These are phyloP conservation scores for Unio pictorum DNA, from an alignment of 2,888 invertebrate species.

Conservation along the genomic window DNA sequence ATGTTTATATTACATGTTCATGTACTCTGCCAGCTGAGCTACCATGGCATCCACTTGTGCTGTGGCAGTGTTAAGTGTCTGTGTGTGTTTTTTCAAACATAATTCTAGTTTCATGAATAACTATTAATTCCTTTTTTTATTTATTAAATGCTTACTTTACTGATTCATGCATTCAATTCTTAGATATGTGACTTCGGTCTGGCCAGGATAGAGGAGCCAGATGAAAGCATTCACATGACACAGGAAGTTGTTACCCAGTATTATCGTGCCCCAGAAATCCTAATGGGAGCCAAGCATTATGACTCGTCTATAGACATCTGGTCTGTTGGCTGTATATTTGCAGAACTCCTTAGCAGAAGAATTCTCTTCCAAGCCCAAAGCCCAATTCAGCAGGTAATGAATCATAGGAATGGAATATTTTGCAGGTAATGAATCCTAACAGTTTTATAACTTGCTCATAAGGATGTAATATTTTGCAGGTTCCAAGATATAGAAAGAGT, in stretches of 20 bases:
- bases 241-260: conserved; percentile 99
- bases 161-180: conserved; percentile 8
- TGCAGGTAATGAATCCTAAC: conserved; percentile 13
- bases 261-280: conserved; percentile 98
- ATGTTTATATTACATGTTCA: too few species aligned
- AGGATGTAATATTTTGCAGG: too few species aligned
- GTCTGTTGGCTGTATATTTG: conserved; percentile 99
- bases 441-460: too few species aligned
- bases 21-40: too few species aligned
- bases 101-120: too few species aligned
- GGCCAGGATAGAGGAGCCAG: conserved; percentile 97
- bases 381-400: conserved; percentile 90
- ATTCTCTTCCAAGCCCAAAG: conserved; percentile 99
- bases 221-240: conserved; percentile 93
- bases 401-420: too few species aligned
- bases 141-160: not conserved
- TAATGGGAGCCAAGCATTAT: conserved; percentile 99
- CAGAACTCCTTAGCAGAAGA: conserved; percentile 93
- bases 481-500: too few species aligned
- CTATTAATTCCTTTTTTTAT: too few species aligned
- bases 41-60: too few species aligned
- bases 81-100: too few species aligned
- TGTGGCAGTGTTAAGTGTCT: too few species aligned
- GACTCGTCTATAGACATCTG: conserved; percentile 97
- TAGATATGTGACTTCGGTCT: conserved; percentile 99